These are phyloP conservation scores for Sphecodes monilicornis DNA, from an alignment of 2,888 invertebrate genomes.

Conservation along the genomic window DNA sequence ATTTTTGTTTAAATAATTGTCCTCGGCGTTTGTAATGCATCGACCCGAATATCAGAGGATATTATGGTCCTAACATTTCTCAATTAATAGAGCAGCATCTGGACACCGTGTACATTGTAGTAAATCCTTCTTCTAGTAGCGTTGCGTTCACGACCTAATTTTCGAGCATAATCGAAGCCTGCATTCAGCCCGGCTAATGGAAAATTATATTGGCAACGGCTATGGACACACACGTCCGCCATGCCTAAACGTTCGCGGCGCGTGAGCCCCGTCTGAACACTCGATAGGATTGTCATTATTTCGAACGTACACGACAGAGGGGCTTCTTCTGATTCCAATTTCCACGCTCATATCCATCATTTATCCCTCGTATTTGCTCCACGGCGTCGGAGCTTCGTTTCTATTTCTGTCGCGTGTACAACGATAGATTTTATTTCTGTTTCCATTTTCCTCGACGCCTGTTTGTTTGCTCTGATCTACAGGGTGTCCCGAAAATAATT, in stretches of 20 bases:
- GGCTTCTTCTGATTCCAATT: background rate
- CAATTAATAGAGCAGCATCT: background rate
- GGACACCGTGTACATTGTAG: background rate
- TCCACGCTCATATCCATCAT: background rate
- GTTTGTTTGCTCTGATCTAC: background rate
- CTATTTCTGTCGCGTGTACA: background rate
- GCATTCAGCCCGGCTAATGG: constrained; percentile 35
- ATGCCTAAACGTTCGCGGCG: constrained; percentile 15
- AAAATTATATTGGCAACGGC: constrained; percentile 33
- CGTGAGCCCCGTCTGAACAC: background rate
- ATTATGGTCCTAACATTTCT: background rate
- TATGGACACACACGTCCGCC: constrained; percentile 15
- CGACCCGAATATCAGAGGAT: background rate
- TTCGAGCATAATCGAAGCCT: constrained; percentile 22
- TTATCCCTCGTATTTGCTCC: background rate
- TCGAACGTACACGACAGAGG: background rate
- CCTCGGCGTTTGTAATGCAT: background rate
- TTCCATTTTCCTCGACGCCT: background rate
- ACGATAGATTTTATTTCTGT: constrained; percentile 5
- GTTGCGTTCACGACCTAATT: constrained; percentile 25
- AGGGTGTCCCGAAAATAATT: background rate
- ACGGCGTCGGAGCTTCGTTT: background rate
- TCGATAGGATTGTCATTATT: background rate
- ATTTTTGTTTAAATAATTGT: too few relatives aligned
- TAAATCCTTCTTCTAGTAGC: constrained; percentile 23